A percentile compares a stretch with the other conserved stretches of the same genome.
phyloP scores from a whole-genome alignment of 2,797 vertebrate genomes.

The Nyctibius grandis region DNA sequence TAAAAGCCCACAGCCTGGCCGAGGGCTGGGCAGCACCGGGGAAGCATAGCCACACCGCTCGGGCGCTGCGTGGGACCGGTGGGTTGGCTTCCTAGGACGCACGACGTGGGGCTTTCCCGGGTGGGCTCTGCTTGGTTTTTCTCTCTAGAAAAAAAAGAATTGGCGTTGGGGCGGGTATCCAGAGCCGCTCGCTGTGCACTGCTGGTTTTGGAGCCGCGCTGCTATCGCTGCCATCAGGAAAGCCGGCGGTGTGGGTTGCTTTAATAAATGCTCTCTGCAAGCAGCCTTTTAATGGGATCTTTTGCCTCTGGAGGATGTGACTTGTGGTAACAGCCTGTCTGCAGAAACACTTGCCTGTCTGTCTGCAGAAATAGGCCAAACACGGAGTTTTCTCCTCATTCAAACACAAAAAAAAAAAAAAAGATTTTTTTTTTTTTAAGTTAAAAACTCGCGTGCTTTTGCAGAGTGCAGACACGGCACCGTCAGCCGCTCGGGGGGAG shows the following conservation, averaged over 20 bases:
- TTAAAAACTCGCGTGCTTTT: rapidly evolving
- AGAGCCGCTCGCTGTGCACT: rapidly evolving
- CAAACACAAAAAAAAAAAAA: neutral
- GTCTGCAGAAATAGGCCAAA: slow-evolving; percentile 7
- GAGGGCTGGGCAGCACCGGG: neutral
- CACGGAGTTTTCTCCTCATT: neutral
- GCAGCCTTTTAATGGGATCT: neutral
- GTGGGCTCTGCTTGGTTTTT: neutral
- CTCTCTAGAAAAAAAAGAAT: neutral
- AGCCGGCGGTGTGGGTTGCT: rapidly evolving
- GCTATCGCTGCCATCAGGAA: neutral
- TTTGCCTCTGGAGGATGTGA: slow-evolving; percentile 31
- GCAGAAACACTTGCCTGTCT: slow-evolving; percentile 29
- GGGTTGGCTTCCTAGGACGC: neutral
- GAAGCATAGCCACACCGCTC: neutral
- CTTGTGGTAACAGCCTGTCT: neutral
- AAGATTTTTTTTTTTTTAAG: neutral
- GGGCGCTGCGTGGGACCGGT: neutral
- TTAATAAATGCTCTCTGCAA: neutral
- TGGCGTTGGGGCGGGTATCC: rapidly evolving
- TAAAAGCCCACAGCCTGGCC: neutral
- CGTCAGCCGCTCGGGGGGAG: neutral
- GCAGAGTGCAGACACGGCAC: rapidly evolving
- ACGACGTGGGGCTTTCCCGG: neutral
- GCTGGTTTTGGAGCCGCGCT: neutral